Percentiles rank a stretch among this genome's conserved stretches.
phyloP scores from a whole-genome alignment of 2,113 vertebrate genomes.

The Atractosteus spatula region DNA sequence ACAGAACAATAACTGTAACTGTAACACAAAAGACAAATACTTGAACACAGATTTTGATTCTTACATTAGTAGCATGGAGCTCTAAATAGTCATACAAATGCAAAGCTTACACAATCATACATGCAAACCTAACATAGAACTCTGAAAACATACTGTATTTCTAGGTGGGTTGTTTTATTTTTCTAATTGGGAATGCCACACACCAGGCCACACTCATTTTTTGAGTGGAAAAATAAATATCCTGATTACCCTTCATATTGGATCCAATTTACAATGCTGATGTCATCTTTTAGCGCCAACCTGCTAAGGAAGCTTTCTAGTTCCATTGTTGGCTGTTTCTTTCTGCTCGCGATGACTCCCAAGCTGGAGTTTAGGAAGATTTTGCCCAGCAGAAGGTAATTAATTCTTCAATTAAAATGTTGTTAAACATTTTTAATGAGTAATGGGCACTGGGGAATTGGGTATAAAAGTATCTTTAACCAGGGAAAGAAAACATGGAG shows the following conservation, averaged over 20 bases:
- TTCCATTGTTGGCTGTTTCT: constrained; percentile 45
- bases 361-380: constrained; percentile 72
- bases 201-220: too few species aligned
- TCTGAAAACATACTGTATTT: not conserved
- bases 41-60: too few species aligned
- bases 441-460: constrained; percentile 67
- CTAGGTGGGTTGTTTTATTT: not conserved
- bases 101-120: too few species aligned
- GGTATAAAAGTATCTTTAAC: constrained; percentile 72
- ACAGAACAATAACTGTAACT: too few species aligned
- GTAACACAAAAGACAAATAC: too few species aligned
- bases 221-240: too few species aligned
- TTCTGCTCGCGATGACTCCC: constrained; percentile 64
- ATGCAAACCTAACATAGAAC: too few species aligned
- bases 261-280: constrained; percentile 32
- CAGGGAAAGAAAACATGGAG: constrained; percentile 61
- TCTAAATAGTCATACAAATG: too few species aligned
- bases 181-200: too few species aligned
- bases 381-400: constrained; percentile 76
- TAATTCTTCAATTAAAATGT: constrained; percentile 85
- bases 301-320: constrained; percentile 22
- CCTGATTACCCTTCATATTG: too few species aligned
- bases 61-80: too few species aligned
- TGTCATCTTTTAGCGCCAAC: constrained; percentile 53
- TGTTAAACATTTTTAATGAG: constrained; percentile 85